Evolutionary conservation across 1,140 invertebrate species (phyloP).

Genomic region (Scylla paramamosain): DNA sequence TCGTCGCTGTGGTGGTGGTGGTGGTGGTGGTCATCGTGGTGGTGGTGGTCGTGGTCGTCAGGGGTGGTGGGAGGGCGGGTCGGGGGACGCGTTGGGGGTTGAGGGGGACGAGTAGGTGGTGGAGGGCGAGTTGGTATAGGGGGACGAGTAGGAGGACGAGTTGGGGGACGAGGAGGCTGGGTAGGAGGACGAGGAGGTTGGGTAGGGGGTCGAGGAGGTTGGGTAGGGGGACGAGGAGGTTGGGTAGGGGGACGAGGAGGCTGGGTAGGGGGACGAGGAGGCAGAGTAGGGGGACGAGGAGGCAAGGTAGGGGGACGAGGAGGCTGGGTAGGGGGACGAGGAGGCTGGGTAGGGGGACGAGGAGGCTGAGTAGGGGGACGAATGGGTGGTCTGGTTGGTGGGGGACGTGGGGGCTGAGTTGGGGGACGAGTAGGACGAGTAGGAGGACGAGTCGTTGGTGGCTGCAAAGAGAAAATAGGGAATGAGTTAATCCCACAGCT

Average conservation of each 20-base stretch:
- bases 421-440: constrained; percentile 9
- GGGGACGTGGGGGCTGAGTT: constrained; percentile 13
- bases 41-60: constrained; percentile 54
- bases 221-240: constrained; percentile 32
- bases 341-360: constrained; percentile 36
- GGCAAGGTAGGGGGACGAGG: constrained; percentile 23
- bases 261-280: constrained; percentile 33
- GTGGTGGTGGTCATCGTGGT: constrained; percentile 67
- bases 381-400: constrained; percentile 26
- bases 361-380: constrained; percentile 30
- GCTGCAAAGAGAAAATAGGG: not conserved
- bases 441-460: constrained; percentile 38
- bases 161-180: not conserved
- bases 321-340: not conserved
- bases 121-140: not conserved
- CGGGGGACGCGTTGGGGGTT: not conserved
- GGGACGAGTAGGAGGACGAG: constrained; percentile 39
- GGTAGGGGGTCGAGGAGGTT: constrained; percentile 4
- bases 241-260: constrained; percentile 11
- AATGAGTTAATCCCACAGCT: too few species aligned
- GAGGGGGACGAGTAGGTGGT: not conserved
- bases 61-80: constrained; percentile 15
- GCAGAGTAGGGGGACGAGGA: constrained; percentile 25
- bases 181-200: constrained; percentile 36
- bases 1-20: constrained; percentile 53